Conservation (phyloP, 2,797 vertebrate genomes). For the Mormyrops boulengeri region DNA sequence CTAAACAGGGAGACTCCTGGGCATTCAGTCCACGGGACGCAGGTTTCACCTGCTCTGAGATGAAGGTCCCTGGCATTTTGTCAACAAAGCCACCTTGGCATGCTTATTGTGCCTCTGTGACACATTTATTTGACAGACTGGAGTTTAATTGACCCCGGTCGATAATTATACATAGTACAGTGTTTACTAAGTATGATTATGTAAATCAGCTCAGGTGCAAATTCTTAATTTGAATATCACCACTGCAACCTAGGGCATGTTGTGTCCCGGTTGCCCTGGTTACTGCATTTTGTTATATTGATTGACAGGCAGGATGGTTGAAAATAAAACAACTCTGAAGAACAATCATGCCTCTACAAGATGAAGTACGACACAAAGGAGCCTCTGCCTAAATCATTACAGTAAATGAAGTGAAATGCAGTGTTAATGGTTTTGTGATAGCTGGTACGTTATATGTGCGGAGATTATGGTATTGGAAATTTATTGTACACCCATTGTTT, state of each 20-base stretch:
- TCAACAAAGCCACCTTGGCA: background rate
- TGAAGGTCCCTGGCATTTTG: background rate
- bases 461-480: background rate
- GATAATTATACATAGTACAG: constrained; percentile 6
- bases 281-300: background rate
- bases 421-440: background rate
- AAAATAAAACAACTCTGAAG: background rate
- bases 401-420: background rate
- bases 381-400: background rate
- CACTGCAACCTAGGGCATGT: background rate
- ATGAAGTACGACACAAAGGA: background rate
- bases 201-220: background rate
- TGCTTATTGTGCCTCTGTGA: background rate
- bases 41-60: background rate
- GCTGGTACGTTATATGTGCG: background rate
- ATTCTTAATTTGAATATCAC: background rate
- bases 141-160: background rate
- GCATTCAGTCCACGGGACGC: background rate
- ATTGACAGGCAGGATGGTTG: background rate
- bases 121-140: background rate
- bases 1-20: background rate
- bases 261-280: background rate
- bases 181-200: constrained; percentile 1
- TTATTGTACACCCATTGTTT: background rate
- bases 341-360: background rate